A percentile compares a stretch with the other conserved stretches of the same genome.
These are phyloP conservation scores for Varanus salvator DNA, from an alignment of 2,113 vertebrate species.

Conservation along the genomic window DNA sequence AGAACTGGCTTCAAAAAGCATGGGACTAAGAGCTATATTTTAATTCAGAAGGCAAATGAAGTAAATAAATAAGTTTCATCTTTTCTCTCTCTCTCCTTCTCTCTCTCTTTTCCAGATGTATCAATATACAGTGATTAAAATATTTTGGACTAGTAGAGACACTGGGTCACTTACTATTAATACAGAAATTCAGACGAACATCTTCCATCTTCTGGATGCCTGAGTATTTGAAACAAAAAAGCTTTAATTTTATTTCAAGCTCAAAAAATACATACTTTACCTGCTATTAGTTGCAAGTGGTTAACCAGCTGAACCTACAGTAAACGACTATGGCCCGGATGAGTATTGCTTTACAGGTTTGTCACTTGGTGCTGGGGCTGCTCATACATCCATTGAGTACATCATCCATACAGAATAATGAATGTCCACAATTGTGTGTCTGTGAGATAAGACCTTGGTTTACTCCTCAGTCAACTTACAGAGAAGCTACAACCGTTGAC, in stretches of 20 bases:
- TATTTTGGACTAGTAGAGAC: slow-evolving; percentile 46
- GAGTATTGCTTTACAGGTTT: slow-evolving; percentile 67
- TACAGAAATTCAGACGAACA: slow-evolving; percentile 47
- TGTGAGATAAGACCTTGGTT: slow-evolving; percentile 98
- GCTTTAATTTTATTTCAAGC: slow-evolving; percentile 48
- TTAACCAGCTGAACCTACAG: slow-evolving; percentile 7
- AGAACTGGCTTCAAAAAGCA: accelerated
- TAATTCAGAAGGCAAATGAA: neutral
- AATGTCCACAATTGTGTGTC: slow-evolving; percentile 96
- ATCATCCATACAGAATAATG: slow-evolving; percentile 81
- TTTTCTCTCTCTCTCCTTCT: slow-evolving; percentile 54
- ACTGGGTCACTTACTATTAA: slow-evolving; percentile 43
- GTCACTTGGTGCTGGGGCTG: slow-evolving; percentile 80
- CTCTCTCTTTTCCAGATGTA: slow-evolving; percentile 75
- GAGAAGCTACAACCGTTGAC: slow-evolving; percentile 96
- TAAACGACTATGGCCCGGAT: slow-evolving; percentile 83
- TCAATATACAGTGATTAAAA: slow-evolving; percentile 52
- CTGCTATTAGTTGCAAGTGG: slow-evolving; percentile 10
- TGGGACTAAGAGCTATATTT: neutral
- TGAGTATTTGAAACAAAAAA: slow-evolving; percentile 48
- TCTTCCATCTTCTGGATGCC: slow-evolving; percentile 53
- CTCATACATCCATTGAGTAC: slow-evolving; percentile 77
- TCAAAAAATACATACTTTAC: neutral
- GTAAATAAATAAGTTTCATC: no score
- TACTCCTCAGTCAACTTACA: slow-evolving; percentile 96